phyloP scores from a whole-genome alignment of 2,888 invertebrate genomes.

The Acanthoscelides obtectus region DNA sequence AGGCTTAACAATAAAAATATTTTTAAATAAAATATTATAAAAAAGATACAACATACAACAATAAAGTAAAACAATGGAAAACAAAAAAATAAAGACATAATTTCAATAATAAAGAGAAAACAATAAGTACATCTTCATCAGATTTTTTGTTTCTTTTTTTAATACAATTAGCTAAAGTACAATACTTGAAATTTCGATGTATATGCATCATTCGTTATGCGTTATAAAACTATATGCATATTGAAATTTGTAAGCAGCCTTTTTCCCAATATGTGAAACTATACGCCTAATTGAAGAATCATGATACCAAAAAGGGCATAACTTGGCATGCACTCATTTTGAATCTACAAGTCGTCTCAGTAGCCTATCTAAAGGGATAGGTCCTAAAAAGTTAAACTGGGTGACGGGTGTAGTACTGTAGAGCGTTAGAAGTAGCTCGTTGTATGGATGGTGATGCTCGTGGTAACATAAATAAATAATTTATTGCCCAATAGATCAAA shows the following conservation, averaged over 20 bases:
- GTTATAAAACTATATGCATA: background rate
- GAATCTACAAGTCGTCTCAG: too few species aligned
- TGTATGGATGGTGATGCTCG: too few species aligned
- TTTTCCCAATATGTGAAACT: too few species aligned
- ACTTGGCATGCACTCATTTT: too few species aligned
- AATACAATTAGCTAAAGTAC: background rate
- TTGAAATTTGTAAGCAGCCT: background rate
- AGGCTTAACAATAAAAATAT: background rate
- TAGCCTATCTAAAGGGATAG: too few species aligned
- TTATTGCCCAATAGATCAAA: too few species aligned
- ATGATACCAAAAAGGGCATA: too few species aligned
- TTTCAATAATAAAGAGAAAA: slow-evolving; percentile 13
- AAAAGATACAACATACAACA: slow-evolving; percentile 28
- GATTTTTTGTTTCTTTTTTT: background rate
- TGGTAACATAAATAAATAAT: too few species aligned
- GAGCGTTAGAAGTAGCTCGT: too few species aligned
- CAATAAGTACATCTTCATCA: slow-evolving; percentile 9
- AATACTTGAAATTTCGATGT: background rate
- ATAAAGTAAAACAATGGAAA: slow-evolving; percentile 9
- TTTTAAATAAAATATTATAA: slow-evolving; percentile 32
- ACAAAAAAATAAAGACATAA: slow-evolving; percentile 19
- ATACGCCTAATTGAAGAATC: too few species aligned
- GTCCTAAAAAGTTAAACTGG: too few species aligned
- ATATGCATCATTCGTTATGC: background rate
- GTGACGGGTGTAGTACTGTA: too few species aligned